Percentiles rank a stretch among this genome's conserved stretches.
Evolutionary conservation across 2,888 invertebrate species (phyloP).

Genomic region (Dryadula phaetusa): DNA sequence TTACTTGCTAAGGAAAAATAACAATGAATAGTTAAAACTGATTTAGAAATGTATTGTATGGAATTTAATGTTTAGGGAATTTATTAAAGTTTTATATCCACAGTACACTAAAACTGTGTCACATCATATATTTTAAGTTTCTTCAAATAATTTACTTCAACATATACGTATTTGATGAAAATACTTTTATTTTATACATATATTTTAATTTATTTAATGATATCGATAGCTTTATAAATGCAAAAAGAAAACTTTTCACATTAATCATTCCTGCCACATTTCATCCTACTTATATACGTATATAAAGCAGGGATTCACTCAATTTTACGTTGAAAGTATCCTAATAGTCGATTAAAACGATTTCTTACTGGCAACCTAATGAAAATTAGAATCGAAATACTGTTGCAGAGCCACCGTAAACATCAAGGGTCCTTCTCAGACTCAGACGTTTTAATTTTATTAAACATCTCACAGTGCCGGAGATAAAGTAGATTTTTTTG

Average conservation of each 20-base stretch:
- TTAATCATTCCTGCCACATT: constrained; percentile 20
- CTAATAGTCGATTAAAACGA: constrained; percentile 54
- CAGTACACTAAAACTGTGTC: too few relatives aligned
- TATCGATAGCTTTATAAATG: not conserved
- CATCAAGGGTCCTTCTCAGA: constrained; percentile 69
- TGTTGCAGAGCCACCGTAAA: constrained; percentile 69
- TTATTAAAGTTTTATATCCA: too few relatives aligned
- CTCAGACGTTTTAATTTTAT: constrained; percentile 81
- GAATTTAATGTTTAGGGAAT: too few relatives aligned
- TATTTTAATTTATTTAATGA: not conserved
- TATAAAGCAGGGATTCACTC: constrained; percentile 16
- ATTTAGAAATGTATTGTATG: too few relatives aligned
- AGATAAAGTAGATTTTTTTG: constrained; percentile 83
- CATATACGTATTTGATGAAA: too few relatives aligned
- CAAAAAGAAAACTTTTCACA: not conserved
- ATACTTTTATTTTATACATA: not conserved
- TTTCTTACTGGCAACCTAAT: constrained; percentile 48
- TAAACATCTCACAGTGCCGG: constrained; percentile 76
- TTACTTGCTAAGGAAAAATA: not conserved
- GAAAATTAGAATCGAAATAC: constrained; percentile 65
- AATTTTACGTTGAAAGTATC: constrained; percentile 19
- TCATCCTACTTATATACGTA: constrained; percentile 16
- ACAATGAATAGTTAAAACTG: not conserved
- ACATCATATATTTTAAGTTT: too few relatives aligned
- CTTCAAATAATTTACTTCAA: too few relatives aligned